Base-by-base conservation (phyloP, 2,113 vertebrate genomes). In the Hemibagrus wyckioides region DNA sequence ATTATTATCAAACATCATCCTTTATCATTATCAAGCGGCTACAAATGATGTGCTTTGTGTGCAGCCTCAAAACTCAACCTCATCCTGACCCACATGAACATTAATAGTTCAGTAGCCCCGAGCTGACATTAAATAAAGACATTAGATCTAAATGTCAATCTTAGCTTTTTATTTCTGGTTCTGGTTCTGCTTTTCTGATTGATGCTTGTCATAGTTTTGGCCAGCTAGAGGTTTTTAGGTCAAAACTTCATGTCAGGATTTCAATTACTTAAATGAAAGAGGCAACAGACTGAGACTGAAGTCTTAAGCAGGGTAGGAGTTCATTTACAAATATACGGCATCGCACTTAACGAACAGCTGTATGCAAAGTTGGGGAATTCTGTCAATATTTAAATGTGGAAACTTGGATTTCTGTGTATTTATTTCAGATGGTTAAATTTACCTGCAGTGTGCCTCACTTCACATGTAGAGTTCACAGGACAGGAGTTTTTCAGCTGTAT, bases 81-180 rank as follows among this genome's bases (percentile, higher is more conserved):
- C 23, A 52, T 41, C 75, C 59, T 69, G 76, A 86, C 44, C 57
- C 76, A 67, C 1, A 61, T 59, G 2, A 77, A 17, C 39, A 36
- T 80, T 21, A 84, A 39, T 56, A 41, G 83, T 56, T 52, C 67
- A 54, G 9, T 84, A 73, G 52, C 67, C 36, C 54, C 8, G 5
- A 57, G 59, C 59, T 44, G 67, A 86, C 75, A 50, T 77, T 85
- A 77, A n/a, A 79, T 28, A 39, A 2, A 86, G 44, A 80, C 30
- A 36, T 86, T 65, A 67, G 33, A 67, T 54, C 57, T 65, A 25
- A 28, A 21, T 17, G 25, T 54, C 2, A 7, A 28, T 65, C n/a
- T 44, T 61, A 14, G n/a, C n/a, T 14, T 59, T 48, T 67, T 56
- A 19, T 65, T 79, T 50, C 57, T 80, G 28, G 30, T 80, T 10